Evolutionary conservation across 2,888 invertebrate species (phyloP).

Genomic region (Nowickia ferox): DNA sequence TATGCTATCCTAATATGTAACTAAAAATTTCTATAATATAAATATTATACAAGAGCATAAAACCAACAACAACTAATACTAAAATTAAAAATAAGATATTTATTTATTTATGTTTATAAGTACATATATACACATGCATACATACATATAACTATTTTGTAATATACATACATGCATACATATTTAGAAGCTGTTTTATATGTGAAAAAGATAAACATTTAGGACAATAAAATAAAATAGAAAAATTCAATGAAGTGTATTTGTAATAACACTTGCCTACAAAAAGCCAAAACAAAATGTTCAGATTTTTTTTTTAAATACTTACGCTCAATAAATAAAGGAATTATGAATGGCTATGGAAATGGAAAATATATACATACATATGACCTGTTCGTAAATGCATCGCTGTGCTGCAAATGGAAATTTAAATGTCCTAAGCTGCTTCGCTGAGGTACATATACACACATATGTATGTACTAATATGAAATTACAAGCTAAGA

Average conservation of each 20-base stretch:
- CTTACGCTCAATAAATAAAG: neutral
- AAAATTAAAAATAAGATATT: constrained; percentile 1
- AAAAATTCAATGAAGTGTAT: constrained; percentile 25
- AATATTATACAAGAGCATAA: constrained; percentile 29
- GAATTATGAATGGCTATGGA: neutral
- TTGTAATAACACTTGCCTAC: constrained; percentile 23
- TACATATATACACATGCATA: constrained; percentile 39
- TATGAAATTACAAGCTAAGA: no score
- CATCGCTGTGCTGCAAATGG: neutral
- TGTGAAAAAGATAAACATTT: constrained; percentile 53
- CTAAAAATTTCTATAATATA: constrained; percentile 7
- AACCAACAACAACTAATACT: constrained; percentile 10
- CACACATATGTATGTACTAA: neutral
- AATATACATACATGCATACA: constrained; percentile 51
- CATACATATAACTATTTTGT: constrained; percentile 56
- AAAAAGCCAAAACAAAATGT: neutral
- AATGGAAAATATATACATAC: neutral
- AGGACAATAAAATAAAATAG: constrained; percentile 48
- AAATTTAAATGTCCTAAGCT: neutral
- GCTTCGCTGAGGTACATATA: neutral
- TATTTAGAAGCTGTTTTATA: constrained; percentile 68
- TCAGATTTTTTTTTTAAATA: neutral
- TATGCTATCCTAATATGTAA: constrained; percentile 64
- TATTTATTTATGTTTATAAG: constrained; percentile 50
- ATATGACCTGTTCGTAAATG: neutral